Conservation (phyloP, 2,797 vertebrate species). For the Ceyx erithaca region DNA sequence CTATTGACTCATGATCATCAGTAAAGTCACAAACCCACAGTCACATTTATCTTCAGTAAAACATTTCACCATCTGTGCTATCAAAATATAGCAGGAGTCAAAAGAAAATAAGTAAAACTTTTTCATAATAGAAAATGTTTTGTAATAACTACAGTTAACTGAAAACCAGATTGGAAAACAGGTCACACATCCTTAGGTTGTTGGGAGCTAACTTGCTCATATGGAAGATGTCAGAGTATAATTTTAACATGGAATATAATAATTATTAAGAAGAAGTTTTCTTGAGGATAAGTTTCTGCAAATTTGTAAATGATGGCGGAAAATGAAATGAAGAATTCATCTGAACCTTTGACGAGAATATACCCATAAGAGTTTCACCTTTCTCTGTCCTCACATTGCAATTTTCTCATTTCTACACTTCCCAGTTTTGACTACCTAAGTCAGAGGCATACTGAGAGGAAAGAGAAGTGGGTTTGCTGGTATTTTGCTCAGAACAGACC, state of each 20-base stretch:
- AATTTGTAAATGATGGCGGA: background rate
- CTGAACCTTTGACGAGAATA: background rate
- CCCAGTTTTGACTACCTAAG: background rate
- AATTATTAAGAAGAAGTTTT: background rate
- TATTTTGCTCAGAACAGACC: slow-evolving; percentile 26
- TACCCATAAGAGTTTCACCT: background rate
- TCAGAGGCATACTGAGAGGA: background rate
- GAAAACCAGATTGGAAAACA: slow-evolving; percentile 6
- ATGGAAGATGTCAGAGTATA: background rate
- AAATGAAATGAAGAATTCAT: background rate
- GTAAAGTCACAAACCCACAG: slow-evolving; percentile 40
- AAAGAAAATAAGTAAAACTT: slow-evolving; percentile 8
- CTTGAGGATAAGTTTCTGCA: background rate
- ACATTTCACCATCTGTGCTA: slow-evolving; percentile 46
- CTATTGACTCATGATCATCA: slow-evolving; percentile 55
- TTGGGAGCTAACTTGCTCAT: background rate
- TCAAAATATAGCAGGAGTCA: slow-evolving; percentile 53
- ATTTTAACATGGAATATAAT: background rate
- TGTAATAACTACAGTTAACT: background rate
- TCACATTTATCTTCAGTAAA: slow-evolving; percentile 55
- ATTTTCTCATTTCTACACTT: slow-evolving; percentile 14
- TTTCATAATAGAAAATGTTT: slow-evolving; percentile 9
- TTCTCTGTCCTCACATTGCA: background rate
- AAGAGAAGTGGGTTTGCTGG: slow-evolving; percentile 6
- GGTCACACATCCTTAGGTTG: background rate